These are phyloP conservation scores for Vanessa cardui DNA, from an alignment of 2,888 invertebrate genomes.

Conservation along the genomic window DNA sequence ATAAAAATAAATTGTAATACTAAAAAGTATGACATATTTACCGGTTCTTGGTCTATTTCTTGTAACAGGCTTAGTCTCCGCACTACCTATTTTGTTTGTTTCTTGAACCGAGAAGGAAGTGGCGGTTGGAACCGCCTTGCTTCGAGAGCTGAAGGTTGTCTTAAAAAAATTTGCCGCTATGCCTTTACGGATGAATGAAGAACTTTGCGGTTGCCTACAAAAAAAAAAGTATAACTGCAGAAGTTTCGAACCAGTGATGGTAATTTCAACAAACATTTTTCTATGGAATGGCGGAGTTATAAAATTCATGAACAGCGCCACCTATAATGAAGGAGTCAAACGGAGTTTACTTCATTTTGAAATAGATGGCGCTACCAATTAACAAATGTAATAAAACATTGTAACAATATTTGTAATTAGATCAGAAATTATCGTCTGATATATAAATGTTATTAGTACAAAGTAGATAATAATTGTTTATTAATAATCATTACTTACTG, in stretches of 20 bases:
- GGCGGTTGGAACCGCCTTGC: slow-evolving; percentile 71
- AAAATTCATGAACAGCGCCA: slow-evolving; percentile 11
- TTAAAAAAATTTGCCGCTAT: slow-evolving; percentile 76
- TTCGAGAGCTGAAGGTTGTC: slow-evolving; percentile 75
- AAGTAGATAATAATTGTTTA: background rate
- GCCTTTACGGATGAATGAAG: slow-evolving; percentile 48
- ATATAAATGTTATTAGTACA: background rate
- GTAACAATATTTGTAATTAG: background rate
- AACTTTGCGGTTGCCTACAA: slow-evolving; percentile 54
- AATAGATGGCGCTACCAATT: slow-evolving; percentile 51
- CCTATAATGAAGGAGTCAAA: slow-evolving; percentile 11
- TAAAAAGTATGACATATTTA: slow-evolving; percentile 41
- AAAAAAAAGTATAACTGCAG: slow-evolving; percentile 31
- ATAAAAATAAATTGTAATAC: background rate
- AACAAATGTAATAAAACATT: background rate
- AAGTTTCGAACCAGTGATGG: too few relatives aligned
- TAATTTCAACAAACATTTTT: too few relatives aligned
- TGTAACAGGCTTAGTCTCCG: slow-evolving; percentile 78
- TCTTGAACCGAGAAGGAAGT: slow-evolving; percentile 56
- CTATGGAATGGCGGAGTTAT: background rate
- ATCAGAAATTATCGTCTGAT: background rate
- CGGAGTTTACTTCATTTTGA: background rate
- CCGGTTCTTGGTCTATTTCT: slow-evolving; percentile 77
- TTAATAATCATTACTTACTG: slow-evolving; percentile 59
- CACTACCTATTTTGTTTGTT: slow-evolving; percentile 78